phyloP scores from a whole-genome alignment of 2,888 invertebrate species.

The Hirtodrosophila alboralis region DNA sequence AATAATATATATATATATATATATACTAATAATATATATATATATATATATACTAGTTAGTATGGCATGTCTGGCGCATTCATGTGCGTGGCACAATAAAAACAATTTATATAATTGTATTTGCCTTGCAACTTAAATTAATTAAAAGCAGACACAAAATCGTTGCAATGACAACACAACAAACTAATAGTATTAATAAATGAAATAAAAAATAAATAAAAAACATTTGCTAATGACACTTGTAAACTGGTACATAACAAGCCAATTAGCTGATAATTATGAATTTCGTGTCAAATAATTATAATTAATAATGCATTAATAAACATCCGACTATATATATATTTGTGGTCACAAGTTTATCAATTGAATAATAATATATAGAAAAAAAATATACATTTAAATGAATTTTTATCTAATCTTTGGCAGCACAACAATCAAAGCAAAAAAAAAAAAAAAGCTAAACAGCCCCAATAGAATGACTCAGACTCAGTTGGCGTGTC shows the following conservation, averaged over 20 bases:
- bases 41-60: slow-evolving; percentile 1
- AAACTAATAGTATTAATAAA: slow-evolving; percentile 14
- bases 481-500: slow-evolving; percentile 55
- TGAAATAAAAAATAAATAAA: slow-evolving; percentile 15
- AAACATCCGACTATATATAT: slow-evolving; percentile 6
- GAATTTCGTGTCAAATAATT: slow-evolving; percentile 55
- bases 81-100: slow-evolving; percentile 13
- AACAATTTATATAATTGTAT: slow-evolving; percentile 47
- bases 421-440: slow-evolving; percentile 23
- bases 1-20: not conserved
- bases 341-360: slow-evolving; percentile 11
- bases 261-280: slow-evolving; percentile 58
- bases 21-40: not conserved
- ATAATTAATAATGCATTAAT: slow-evolving; percentile 49
- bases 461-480: slow-evolving; percentile 20
- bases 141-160: slow-evolving; percentile 38
- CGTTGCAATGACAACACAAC: slow-evolving; percentile 2
- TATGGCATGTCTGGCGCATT: slow-evolving; percentile 1
- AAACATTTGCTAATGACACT: slow-evolving; percentile 24
- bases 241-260: slow-evolving; percentile 30
- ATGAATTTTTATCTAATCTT: slow-evolving; percentile 32
- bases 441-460: slow-evolving; percentile 26
- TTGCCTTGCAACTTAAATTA: slow-evolving; percentile 45
- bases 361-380: not conserved
- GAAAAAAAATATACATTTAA: too few relatives aligned